Conservation (phyloP, 2,797 vertebrate species). For the Myoxocephalus aenaeus region DNA sequence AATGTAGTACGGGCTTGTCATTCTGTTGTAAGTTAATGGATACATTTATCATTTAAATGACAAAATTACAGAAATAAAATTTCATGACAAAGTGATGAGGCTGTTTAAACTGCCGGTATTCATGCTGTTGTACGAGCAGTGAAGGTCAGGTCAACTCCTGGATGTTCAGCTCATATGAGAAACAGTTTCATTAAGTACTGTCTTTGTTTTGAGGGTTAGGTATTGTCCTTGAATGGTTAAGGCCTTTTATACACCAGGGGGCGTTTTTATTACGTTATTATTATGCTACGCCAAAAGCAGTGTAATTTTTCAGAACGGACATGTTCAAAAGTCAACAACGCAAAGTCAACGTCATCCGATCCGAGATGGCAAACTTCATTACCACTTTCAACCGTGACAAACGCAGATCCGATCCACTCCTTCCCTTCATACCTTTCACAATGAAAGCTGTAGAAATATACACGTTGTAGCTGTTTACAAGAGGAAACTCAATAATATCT, state of each 20-base stretch:
- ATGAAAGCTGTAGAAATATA: too few relatives aligned
- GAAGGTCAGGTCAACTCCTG: background rate
- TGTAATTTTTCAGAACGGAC: background rate
- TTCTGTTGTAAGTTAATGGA: background rate
- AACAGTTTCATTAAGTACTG: background rate
- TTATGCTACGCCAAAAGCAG: too few relatives aligned
- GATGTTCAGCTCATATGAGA: background rate
- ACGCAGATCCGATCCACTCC: too few relatives aligned
- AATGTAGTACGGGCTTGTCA: background rate
- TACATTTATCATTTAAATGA: slow-evolving; percentile 5
- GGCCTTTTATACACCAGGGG: too few relatives aligned
- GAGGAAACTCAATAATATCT: too few relatives aligned
- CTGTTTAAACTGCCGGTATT: slow-evolving; percentile 3
- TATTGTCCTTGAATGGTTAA: background rate
- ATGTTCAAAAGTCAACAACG: too few relatives aligned
- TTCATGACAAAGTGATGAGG: background rate
- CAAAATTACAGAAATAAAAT: background rate
- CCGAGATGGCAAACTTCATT: background rate
- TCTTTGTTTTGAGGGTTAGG: background rate
- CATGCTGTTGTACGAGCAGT: background rate
- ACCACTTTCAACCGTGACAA: too few relatives aligned
- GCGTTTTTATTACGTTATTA: too few relatives aligned
- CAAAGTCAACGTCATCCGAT: too few relatives aligned
- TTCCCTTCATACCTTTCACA: too few relatives aligned
- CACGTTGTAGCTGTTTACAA: too few relatives aligned